Base-by-base conservation (phyloP, 2,888 invertebrate species). In the Augiades crinisus region DNA sequence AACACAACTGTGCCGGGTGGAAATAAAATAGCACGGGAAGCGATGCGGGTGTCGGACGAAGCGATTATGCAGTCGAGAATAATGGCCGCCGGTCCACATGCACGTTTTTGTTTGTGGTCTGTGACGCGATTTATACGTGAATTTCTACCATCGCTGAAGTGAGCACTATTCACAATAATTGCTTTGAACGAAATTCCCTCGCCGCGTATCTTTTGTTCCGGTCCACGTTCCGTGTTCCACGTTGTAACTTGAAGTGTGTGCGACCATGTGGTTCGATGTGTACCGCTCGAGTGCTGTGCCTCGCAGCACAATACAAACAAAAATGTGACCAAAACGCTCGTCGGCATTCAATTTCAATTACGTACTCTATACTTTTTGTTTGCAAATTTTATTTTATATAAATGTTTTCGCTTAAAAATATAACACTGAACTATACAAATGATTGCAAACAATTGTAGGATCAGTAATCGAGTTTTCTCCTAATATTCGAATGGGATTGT, bases 1-100 rank as follows among this genome's bases (percentile, higher is more conserved):
- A 85, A 85, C 79, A 82, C 78, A 82, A 86, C 82, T 82, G 81
- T 83, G 78, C 78, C 68, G 81, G 77, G 82, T 82, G 87, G 87
- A 85, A 85, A 87, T 88, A 88, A 89, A 89, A 86, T 87, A 85
- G 87, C 78, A 72, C 78, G 84, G 85, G 85, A 85, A 87, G 78
- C 88, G 86, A 84, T 86, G 87, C 88, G 87, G 86, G 85, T 83
- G 86, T 85, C 81, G 87, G 87, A 88, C 88, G 88, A 83, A 86
- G 85, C 88, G 88, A 89, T 89, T 89, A 89, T 89, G 87, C 88
- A 87, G 88, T 86, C 81, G 87, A 89, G 86, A 89, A 88, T 89
- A 89, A 88, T 89, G 87, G 88, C 75, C 78, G 81, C 80, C 83
- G 82, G 85, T 87, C 88, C 85, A 84, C 88, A 85, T 89, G 86